Conservation (phyloP, 2,113 vertebrate genomes). For the Carlito syrichta region DNA sequence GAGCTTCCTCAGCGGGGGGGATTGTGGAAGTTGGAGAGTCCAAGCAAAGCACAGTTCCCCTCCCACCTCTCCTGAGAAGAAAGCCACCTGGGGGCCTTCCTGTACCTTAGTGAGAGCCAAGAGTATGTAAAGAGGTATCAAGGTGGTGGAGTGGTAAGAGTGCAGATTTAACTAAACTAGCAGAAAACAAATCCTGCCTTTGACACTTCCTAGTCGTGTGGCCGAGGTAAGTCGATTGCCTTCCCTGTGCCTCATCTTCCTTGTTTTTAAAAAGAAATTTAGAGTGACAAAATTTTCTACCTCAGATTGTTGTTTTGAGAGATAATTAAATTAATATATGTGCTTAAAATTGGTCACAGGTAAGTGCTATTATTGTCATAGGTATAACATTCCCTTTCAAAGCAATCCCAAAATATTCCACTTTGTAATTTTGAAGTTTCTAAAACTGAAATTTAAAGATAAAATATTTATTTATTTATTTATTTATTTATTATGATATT, state of each 20-base stretch:
- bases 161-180: background rate
- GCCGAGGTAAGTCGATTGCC: background rate
- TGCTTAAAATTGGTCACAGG: background rate
- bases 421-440: background rate
- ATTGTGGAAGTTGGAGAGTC: background rate
- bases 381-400: background rate
- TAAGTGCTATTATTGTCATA: background rate
- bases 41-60: background rate
- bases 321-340: background rate
- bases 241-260: background rate
- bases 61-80: background rate
- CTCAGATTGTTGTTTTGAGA: background rate
- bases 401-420: background rate
- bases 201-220: background rate
- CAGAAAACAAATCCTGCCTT: background rate
- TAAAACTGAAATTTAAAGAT: background rate
- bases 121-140: background rate
- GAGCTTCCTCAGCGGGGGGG: too few relatives aligned
- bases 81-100: background rate
- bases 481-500: too few relatives aligned
- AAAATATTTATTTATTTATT: too few relatives aligned
- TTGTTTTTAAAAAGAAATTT: background rate
- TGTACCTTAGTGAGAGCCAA: background rate
- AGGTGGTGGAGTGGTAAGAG: rapidly evolving
- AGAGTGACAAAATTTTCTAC: background rate